phyloP scores from a whole-genome alignment of 2,113 vertebrate species.

The Clarias magur region DNA sequence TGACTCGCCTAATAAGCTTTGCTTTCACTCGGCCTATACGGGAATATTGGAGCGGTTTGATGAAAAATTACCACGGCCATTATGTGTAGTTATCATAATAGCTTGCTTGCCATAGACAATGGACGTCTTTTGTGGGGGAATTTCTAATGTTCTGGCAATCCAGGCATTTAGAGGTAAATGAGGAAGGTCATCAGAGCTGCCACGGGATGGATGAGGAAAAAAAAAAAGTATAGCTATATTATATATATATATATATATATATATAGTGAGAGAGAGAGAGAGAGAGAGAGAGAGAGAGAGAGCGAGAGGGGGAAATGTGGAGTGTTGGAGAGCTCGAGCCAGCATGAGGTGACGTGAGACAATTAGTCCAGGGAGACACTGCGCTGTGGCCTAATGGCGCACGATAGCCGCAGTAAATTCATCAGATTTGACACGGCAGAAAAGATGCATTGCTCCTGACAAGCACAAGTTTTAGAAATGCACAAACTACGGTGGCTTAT shows the following conservation, averaged over 20 bases:
- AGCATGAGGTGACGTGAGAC: constrained; percentile 10
- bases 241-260: too few species aligned
- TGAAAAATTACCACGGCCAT: constrained; percentile 56
- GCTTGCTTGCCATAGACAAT: constrained; percentile 54
- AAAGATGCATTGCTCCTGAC: constrained; percentile 17
- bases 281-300: not conserved
- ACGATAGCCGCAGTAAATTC: constrained; percentile 32
- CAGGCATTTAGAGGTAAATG: constrained; percentile 51
- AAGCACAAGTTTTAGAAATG: constrained; percentile 15
- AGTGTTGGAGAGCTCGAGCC: not conserved
- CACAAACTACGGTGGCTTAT: not conserved
- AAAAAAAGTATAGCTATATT: not conserved
- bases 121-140: constrained; percentile 41
- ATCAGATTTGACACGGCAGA: constrained; percentile 5
- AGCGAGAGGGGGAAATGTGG: not conserved
- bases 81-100: constrained; percentile 59
- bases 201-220: not conserved
- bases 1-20: constrained; percentile 60
- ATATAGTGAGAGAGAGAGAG: not conserved
- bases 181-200: constrained; percentile 46
- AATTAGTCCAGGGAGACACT: constrained; percentile 31
- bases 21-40: constrained; percentile 44
- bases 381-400: constrained; percentile 32
- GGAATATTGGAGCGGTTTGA: constrained; percentile 57
- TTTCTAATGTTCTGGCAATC: constrained; percentile 47